phyloP scores from a whole-genome alignment of 2,797 vertebrate genomes.

The Botia kubotai region DNA sequence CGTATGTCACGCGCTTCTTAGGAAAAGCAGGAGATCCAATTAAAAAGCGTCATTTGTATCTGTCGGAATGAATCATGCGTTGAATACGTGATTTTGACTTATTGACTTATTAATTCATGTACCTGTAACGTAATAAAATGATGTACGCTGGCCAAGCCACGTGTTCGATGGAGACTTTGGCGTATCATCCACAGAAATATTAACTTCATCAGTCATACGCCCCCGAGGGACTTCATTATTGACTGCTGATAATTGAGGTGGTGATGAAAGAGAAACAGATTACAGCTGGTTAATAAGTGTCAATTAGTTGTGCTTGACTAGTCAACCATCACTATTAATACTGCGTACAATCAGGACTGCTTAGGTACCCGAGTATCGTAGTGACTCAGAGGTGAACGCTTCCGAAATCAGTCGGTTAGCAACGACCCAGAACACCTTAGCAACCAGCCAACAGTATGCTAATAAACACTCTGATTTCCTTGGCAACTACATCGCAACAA shows the following conservation, averaged over 20 bases:
- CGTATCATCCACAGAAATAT: conserved; percentile 37
- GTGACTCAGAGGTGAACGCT: background rate
- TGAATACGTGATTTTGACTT: conserved; percentile 44
- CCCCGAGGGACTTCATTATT: conserved; percentile 24
- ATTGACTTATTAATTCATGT: conserved; percentile 35
- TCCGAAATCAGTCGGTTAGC: background rate
- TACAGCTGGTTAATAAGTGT: background rate
- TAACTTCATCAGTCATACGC: conserved; percentile 28
- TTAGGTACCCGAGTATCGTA: background rate
- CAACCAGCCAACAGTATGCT: background rate
- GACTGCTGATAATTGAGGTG: conserved; percentile 38
- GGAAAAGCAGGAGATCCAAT: conserved; percentile 16
- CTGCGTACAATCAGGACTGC: background rate
- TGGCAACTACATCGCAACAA: background rate
- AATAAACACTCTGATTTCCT: background rate
- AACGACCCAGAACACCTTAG: conserved; percentile 4
- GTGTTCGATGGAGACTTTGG: conserved; percentile 6
- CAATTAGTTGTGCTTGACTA: background rate
- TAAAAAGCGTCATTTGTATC: conserved; percentile 7
- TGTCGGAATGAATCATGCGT: conserved; percentile 37
- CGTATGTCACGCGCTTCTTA: background rate
- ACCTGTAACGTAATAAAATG: conserved; percentile 42
- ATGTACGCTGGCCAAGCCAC: conserved; percentile 10
- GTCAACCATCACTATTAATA: background rate
- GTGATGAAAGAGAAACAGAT: conserved; percentile 7